These are phyloP conservation scores for Potorous gilbertii DNA, from an alignment of 2,797 vertebrate genomes.

Conservation along the genomic window DNA sequence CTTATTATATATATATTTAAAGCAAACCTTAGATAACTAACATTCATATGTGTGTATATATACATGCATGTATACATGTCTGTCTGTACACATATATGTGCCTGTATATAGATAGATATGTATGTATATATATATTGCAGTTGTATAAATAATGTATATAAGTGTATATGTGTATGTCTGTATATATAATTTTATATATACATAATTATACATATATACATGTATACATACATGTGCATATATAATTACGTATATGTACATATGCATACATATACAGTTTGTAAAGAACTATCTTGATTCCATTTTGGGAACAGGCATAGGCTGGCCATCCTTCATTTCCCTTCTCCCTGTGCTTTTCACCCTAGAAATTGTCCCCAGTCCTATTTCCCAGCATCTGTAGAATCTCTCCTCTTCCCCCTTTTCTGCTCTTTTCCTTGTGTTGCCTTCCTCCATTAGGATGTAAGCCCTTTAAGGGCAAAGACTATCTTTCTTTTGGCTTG, in stretches of 20 bases:
- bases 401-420: not conserved
- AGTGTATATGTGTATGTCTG: not conserved
- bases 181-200: no score
- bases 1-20: not conserved
- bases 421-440: not conserved
- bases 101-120: rapidly evolving
- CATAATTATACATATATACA: no score
- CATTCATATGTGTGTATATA: not conserved
- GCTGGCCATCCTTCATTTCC: not conserved
- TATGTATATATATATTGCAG: no score
- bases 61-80: not conserved
- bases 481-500: not conserved
- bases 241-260: not conserved
- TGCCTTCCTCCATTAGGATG: not conserved
- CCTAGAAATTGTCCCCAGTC: not conserved
- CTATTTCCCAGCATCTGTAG: not conserved
- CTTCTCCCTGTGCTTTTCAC: not conserved
- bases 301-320: not conserved
- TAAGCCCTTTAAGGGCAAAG: not conserved
- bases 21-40: not conserved
- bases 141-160: no score
- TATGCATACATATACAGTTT: not conserved
- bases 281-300: not conserved
- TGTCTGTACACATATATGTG: not conserved
- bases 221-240: no score